Base-by-base conservation (phyloP, 2,888 invertebrate species). In the Pasiphila rectangulata region DNA sequence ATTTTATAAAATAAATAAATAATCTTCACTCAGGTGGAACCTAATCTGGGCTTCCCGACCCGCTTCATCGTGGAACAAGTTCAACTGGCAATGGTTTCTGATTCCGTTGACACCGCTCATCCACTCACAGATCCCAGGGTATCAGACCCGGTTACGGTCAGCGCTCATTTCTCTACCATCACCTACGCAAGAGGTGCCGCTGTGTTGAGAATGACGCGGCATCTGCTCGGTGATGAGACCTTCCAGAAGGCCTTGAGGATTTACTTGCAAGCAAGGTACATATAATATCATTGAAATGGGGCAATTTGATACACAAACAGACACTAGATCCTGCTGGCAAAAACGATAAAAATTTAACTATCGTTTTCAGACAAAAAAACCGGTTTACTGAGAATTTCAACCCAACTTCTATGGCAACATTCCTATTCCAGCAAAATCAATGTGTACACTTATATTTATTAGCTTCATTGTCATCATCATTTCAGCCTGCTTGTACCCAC, bases 1-100 rank as follows among this genome's bases (percentile, higher is more conserved):
- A 7, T 13, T 13, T 10, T 9, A 10, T 16, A 23, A 23, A 23
- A n/a, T 21, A 21, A 2, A 16, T 6, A 4, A 19, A 17, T 3
- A 16, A n/a, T 4, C 3, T 24, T 47, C 42, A 20, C 19, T 13
- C 30, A 87, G 87, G 83, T 83, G 12, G 71, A 59, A 2, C 72
- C 77, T 15, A 76, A 81, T 0, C 56, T 86, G 7, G 85, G 83
- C 4, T 87, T 56, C 25, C 63, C 62, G 2, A 80, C 67, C 3
- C 77, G 87, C 63, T 95, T 95, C 64, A 91, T 94, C 1, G 86
- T 93, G 0, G 92, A 93, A 41, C 93, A 94, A 63, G 59, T 94
- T 0, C 94, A 95, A 21, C 64, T 73, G 0, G 92, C 92, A 0
- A 86, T 94, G 72, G 71, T 75, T 1, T 77, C 80, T 13, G 95